A percentile compares a stretch with the other conserved stretches of the same genome.
These are phyloP conservation scores for Oikopleura albicans DNA, from an alignment of 23 tunicate genomes.

Conservation along the genomic window DNA sequence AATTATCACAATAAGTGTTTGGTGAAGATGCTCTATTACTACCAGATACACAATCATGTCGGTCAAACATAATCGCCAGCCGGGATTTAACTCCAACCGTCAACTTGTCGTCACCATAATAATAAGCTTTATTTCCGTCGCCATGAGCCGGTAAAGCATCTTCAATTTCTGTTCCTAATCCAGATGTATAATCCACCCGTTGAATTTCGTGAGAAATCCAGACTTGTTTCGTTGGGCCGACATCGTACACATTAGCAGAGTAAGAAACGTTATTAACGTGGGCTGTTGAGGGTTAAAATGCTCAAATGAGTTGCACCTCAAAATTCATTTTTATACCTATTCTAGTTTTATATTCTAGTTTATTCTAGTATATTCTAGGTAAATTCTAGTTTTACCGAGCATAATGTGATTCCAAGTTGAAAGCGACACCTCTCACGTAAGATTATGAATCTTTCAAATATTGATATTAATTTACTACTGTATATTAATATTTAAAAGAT, in stretches of 20 bases:
- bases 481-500: no score
- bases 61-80: slow-evolving; percentile 6
- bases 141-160: background rate
- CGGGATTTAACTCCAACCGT: background rate
- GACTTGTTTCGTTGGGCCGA: background rate
- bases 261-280: slow-evolving; percentile 7
- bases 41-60: background rate
- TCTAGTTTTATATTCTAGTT: no score
- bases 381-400: no score
- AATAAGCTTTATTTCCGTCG: slow-evolving; percentile 9
- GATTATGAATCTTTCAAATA: no score
- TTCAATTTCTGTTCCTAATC: background rate
- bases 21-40: background rate
- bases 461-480: no score
- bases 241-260: slow-evolving; percentile 16
- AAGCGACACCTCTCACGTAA: no score
- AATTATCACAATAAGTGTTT: background rate
- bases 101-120: background rate
- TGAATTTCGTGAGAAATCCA: slow-evolving; percentile 2
- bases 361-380: no score
- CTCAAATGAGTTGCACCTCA: no score
- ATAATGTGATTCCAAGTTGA: no score
- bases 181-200: background rate
- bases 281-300: no score
- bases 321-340: no score